A percentile compares a stretch with the other conserved stretches of the same genome.
Conservation (phyloP, 2,888 invertebrate species). For the Flexamia atlantica region DNA sequence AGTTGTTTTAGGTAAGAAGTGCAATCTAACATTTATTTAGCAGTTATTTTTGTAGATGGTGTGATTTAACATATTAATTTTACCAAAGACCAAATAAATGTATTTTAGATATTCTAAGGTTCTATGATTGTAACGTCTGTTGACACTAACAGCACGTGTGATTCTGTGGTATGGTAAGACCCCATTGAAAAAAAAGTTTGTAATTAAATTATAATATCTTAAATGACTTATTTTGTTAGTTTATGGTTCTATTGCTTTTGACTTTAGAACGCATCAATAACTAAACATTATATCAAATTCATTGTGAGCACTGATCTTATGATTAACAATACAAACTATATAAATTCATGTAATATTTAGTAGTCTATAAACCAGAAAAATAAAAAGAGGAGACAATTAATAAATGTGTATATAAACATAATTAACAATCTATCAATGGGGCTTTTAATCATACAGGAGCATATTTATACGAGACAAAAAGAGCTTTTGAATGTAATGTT, state of each 20-base stretch:
- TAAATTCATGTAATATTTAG: background rate
- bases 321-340: no score
- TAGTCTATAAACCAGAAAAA: no score
- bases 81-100: conserved; percentile 31
- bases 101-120: conserved; percentile 40
- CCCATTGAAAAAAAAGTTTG: conserved; percentile 30
- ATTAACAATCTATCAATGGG: conserved; percentile 2
- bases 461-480: conserved; percentile 21
- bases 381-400: no score
- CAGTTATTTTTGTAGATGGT: conserved; percentile 20
- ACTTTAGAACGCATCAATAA: no score
- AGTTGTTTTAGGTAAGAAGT: conserved; percentile 10
- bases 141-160: background rate
- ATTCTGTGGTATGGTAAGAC: background rate
- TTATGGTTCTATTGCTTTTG: no score
- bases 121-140: conserved; percentile 14
- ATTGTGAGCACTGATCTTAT: no score
- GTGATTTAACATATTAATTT: conserved; percentile 29
- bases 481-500: conserved; percentile 47
- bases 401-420: no score
- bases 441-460: conserved; percentile 7
- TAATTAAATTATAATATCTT: no score
- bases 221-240: no score
- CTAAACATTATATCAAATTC: no score
- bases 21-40: conserved; percentile 20